A percentile compares a stretch with the other conserved stretches of the same genome.
These are phyloP conservation scores for Galago senegalensis DNA, from an alignment of 2,797 vertebrate species.

Conservation along the genomic window DNA sequence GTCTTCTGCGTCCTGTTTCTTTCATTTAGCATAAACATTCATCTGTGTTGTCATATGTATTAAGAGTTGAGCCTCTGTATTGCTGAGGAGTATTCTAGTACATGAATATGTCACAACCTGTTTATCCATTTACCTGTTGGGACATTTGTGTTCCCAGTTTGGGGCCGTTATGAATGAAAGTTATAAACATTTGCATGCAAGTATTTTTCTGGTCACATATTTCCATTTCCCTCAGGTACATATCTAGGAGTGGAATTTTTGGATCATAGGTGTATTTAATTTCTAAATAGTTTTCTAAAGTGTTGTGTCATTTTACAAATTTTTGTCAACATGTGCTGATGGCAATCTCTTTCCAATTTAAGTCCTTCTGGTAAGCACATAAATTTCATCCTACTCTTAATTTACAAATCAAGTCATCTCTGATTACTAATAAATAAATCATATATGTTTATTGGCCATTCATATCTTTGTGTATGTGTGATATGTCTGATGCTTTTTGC, in stretches of 20 bases:
- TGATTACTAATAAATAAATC: too few species aligned
- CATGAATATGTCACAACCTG: background rate
- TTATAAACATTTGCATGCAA: background rate
- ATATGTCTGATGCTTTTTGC: background rate
- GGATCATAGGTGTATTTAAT: background rate
- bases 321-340: background rate
- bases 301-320: background rate
- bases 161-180: background rate
- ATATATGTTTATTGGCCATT: background rate
- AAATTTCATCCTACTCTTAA: background rate
- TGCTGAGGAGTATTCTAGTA: background rate
- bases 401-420: background rate
- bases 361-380: background rate
- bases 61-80: background rate
- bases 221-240: background rate
- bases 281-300: background rate
- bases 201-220: background rate
- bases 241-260: background rate
- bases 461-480: background rate
- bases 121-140: background rate
- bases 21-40: background rate
- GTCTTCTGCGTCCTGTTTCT: background rate
- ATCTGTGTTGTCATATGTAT: background rate
- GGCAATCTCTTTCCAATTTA: background rate
- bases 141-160: background rate